Evolutionary conservation across 2,797 vertebrate genomes (phyloP).

Genomic region (Acridotheres tristis): DNA sequence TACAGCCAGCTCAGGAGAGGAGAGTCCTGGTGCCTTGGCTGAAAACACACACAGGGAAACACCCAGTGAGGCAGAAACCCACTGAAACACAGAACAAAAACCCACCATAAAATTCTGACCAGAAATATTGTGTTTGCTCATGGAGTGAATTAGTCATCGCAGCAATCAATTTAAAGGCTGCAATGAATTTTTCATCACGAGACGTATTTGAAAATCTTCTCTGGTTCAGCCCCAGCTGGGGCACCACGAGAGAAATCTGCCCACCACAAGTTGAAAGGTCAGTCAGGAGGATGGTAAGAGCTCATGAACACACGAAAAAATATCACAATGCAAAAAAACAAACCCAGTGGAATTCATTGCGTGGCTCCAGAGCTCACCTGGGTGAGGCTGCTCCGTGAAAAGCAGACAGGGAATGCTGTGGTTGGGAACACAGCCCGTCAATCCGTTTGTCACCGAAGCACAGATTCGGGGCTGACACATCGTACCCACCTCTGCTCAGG

Average conservation of each 20-base stretch:
- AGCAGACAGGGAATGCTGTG: not conserved
- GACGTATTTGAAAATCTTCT: not conserved
- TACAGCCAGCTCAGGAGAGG: not conserved
- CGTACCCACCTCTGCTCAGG: not conserved
- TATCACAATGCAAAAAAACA: not conserved
- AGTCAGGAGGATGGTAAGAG: accelerated
- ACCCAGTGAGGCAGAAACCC: not conserved
- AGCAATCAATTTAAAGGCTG: not conserved
- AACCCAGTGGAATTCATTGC: not conserved
- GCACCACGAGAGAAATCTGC: accelerated
- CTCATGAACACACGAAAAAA: not conserved
- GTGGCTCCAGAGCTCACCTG: not conserved
- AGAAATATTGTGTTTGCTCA: not conserved
- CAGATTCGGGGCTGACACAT: not conserved
- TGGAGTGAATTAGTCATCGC: not conserved
- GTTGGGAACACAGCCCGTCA: not conserved
- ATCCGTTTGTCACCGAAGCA: not conserved
- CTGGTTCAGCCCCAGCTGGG: not conserved
- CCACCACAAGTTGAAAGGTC: accelerated
- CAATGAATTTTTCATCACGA: not conserved
- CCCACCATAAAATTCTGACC: not conserved
- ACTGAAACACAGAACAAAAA: not conserved
- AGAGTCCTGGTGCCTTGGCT: accelerated
- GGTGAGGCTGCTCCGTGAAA: accelerated
- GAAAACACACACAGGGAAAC: not conserved